Conservation (phyloP, 2,113 vertebrate genomes). For the Turnix velox region DNA sequence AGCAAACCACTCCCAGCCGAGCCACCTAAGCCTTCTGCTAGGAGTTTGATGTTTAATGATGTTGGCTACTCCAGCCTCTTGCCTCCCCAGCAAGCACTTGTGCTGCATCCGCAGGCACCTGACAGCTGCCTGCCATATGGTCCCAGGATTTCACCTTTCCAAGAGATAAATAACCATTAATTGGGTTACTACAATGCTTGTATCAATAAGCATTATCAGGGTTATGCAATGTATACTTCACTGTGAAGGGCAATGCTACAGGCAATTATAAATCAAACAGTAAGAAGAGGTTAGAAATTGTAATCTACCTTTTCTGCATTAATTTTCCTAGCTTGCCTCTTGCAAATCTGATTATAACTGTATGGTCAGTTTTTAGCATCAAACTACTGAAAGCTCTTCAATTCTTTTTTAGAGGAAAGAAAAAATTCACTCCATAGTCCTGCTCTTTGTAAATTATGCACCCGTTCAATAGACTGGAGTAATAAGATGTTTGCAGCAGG, state of each 20-base stretch:
- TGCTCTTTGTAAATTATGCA: background rate
- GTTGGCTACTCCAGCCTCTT: background rate
- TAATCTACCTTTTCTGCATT: background rate
- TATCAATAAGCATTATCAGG: background rate
- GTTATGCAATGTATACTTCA: background rate
- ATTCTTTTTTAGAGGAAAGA: background rate
- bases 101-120: fast-evolving
- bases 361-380: background rate
- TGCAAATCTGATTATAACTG: background rate
- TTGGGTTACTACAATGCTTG: background rate
- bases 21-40: background rate
- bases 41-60: background rate
- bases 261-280: background rate
- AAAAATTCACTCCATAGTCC: background rate
- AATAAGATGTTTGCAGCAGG: background rate
- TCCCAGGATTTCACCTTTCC: background rate
- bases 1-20: fast-evolving
- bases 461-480: background rate
- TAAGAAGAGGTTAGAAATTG: background rate
- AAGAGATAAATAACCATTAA: background rate
- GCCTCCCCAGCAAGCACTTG: fast-evolving
- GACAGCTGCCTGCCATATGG: fast-evolving
- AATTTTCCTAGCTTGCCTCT: background rate
- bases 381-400: background rate
- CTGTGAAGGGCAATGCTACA: background rate